Evolutionary conservation across 2,888 invertebrate genomes (phyloP).

Genomic region (Drosophila tripunctata): DNA sequence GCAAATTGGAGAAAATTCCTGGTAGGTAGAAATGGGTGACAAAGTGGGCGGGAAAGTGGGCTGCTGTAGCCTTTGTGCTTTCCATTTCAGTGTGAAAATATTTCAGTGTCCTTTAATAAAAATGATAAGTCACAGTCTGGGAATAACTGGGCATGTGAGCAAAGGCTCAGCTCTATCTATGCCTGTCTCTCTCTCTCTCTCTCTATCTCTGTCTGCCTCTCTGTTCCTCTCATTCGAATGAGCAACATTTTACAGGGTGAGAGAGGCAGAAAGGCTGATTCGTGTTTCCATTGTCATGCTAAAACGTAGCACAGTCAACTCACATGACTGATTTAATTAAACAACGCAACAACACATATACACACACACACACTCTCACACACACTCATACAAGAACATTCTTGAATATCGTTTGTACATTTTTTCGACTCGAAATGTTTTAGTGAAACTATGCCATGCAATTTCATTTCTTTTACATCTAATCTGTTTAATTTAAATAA

Average conservation of each 20-base stretch:
- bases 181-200: background rate
- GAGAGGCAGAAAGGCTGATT: background rate
- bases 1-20: background rate
- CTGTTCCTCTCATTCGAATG: background rate
- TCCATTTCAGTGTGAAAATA: slow-evolving; percentile 54
- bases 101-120: slow-evolving; percentile 63
- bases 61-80: slow-evolving; percentile 38
- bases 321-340: slow-evolving; percentile 58
- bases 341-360: slow-evolving; percentile 19
- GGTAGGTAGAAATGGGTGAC: background rate
- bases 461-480: slow-evolving; percentile 2
- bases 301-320: slow-evolving; percentile 38
- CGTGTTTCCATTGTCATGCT: slow-evolving; percentile 53
- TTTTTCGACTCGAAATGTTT: slow-evolving; percentile 11
- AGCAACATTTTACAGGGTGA: background rate
- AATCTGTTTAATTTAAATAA: slow-evolving; percentile 3
- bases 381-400: slow-evolving; percentile 3
- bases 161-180: background rate
- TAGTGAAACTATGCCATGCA: slow-evolving; percentile 26
- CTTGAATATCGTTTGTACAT: slow-evolving; percentile 26
- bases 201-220: background rate
- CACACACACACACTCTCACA: background rate
- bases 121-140: slow-evolving; percentile 62
- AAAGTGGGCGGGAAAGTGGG: background rate
- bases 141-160: slow-evolving; percentile 42